A percentile compares a stretch with the other conserved stretches of the same genome.
phyloP scores from a whole-genome alignment of 1,140 invertebrate species.

The Drosophila persimilis region DNA sequence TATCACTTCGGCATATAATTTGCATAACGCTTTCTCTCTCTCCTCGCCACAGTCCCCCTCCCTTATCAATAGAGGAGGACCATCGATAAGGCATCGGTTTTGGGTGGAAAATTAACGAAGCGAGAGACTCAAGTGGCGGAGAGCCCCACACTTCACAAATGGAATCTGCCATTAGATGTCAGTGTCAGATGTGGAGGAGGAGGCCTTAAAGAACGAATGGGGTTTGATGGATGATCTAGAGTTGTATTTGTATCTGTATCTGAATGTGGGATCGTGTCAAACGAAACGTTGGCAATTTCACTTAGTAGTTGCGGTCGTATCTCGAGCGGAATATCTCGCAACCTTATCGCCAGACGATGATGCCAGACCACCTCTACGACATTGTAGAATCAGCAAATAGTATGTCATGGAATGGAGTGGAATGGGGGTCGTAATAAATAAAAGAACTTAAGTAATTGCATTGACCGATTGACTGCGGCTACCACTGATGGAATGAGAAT shows the following conservation, averaged over 20 bases:
- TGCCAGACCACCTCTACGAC: background rate
- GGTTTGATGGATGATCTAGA: conserved; percentile 1
- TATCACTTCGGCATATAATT: conserved; percentile 29
- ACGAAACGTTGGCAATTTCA: conserved; percentile 20
- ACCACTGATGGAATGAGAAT: conserved; percentile 12
- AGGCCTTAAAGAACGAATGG: conserved; percentile 28
- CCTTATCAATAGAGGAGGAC: too few relatives aligned
- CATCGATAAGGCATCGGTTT: conserved; percentile 31
- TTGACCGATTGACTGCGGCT: conserved; percentile 37
- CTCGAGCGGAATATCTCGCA: too few relatives aligned
- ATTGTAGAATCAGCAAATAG: conserved; percentile 42
- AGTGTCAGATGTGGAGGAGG: conserved; percentile 12
- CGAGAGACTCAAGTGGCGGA: conserved; percentile 33
- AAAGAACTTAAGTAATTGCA: conserved; percentile 53
- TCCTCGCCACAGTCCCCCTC: too few relatives aligned
- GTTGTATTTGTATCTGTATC: too few relatives aligned
- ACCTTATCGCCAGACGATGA: conserved; percentile 17
- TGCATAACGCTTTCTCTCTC: conserved; percentile 34
- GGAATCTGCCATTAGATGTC: conserved; percentile 5
- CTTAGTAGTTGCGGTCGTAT: conserved; percentile 4
- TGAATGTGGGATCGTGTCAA: conserved; percentile 2
- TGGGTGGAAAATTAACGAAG: conserved; percentile 50
- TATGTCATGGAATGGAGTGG: conserved; percentile 11
- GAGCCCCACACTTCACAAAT: conserved; percentile 8
- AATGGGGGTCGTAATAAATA: conserved; percentile 34